Base-by-base conservation (phyloP, 2,797 vertebrate species). In the Prunella strophiata region DNA sequence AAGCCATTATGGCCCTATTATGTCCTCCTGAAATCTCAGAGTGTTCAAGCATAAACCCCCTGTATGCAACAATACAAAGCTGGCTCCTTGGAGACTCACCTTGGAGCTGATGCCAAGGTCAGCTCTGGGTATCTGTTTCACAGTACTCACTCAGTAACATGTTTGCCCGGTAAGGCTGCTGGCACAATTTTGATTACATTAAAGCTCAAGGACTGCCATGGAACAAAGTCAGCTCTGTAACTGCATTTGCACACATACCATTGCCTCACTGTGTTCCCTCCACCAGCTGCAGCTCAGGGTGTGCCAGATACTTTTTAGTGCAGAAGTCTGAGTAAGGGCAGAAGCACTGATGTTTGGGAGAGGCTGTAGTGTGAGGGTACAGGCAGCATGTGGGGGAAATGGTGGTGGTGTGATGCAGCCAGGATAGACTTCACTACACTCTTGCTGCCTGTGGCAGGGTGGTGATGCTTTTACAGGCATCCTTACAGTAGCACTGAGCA, bases 171-270 rank as follows among this genome's bases (percentile, higher is more conserved):
- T 45, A 84, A 86, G 59, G 38, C 43, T 88, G 59, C 67, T 95
- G 83, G 83, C 74, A 90, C 34, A 82, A 79, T 58, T 58, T 55
- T 51, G 34, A 73, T 91, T 80, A 48, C 82, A 65, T 94, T 91
- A 74, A 82, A 92, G 71, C 80, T 70, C 3, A 3, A 84, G 85
- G 65, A 57, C 85, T 90, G 59, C 73, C 51, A 42, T 52, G 36
- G 77, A 90, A 92, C 88, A 85, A 85, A 94, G 85, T 94, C 80
- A 84, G 58, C 91, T 94, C 90, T 94, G 83, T 94, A 86, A 87
- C 90, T 11, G 5, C 81, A 66, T 93, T 93, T 94, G 83, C 83
- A 92, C 83, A 85, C 88, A 85, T 84, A 73, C 80, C 67, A 43
- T 70, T 88, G 68, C 71, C 42, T 75, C 0, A 1, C 68, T 81